phyloP scores from a whole-genome alignment of 2,797 vertebrate species.

The Graptemys geographica region DNA sequence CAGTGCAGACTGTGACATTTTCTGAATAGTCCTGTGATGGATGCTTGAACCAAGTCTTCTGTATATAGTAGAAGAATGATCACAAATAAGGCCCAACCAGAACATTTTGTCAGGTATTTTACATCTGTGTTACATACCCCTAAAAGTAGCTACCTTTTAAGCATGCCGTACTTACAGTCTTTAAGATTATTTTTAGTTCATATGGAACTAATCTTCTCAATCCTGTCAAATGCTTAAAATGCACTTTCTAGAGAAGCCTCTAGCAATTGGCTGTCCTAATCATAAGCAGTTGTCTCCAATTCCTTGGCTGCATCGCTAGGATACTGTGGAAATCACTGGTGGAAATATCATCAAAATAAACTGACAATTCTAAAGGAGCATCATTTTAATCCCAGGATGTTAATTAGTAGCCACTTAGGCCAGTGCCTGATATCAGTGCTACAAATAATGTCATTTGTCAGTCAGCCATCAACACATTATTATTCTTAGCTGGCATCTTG shows the following conservation, averaged over 20 bases:
- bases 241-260: slow-evolving; percentile 44
- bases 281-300: slow-evolving; percentile 36
- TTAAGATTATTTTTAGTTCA: slow-evolving; percentile 56
- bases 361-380: slow-evolving; percentile 7
- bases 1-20: background rate
- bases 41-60: background rate
- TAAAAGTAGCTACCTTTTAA: slow-evolving; percentile 33
- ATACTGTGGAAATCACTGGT: slow-evolving; percentile 17
- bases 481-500: background rate
- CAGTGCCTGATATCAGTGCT: background rate
- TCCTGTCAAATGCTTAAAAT: slow-evolving; percentile 62
- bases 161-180: background rate
- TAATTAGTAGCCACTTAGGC: slow-evolving; percentile 40
- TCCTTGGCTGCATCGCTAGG: background rate
- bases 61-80: background rate
- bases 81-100: slow-evolving; percentile 31
- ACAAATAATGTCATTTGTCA: slow-evolving; percentile 37
- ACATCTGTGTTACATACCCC: background rate
- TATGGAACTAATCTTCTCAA: slow-evolving; percentile 41
- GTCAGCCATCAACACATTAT: background rate
- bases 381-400: slow-evolving; percentile 29
- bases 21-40: background rate
- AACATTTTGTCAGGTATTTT: slow-evolving; percentile 34
- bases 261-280: slow-evolving; percentile 46
- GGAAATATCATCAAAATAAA: background rate